Evolutionary conservation across 2,113 vertebrate genomes (phyloP).

Genomic region (Brachyistius frenatus): DNA sequence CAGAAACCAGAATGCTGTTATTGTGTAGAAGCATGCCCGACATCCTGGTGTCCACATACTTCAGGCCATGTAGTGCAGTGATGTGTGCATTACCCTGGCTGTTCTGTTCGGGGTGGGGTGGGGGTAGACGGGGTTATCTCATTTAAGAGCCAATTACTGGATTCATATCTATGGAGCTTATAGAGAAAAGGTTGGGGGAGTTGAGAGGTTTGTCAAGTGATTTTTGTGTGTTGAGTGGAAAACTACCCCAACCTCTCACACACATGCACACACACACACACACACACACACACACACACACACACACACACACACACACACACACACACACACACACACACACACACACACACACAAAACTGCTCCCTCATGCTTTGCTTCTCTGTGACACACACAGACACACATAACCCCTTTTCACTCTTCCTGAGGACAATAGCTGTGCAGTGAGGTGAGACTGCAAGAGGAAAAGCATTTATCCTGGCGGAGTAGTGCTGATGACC

Average conservation of each 20-base stretch:
- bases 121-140: neutral
- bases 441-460: constrained; percentile 73
- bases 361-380: constrained; percentile 2
- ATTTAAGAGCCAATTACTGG: constrained; percentile 38
- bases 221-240: constrained; percentile 44
- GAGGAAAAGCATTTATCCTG: constrained; percentile 79
- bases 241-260: neutral
- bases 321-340: constrained; percentile 47
- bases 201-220: constrained; percentile 38
- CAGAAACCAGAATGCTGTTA: neutral
- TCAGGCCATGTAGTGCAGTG: neutral
- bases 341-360: constrained; percentile 29
- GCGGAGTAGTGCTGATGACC: constrained; percentile 72
- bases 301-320: constrained; percentile 27
- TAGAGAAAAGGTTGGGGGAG: neutral
- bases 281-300: constrained; percentile 12
- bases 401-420: constrained; percentile 42
- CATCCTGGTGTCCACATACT: constrained; percentile 9
- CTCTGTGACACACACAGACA: constrained; percentile 51
- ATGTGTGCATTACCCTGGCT: constrained; percentile 3
- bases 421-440: constrained; percentile 73
- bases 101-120: neutral
- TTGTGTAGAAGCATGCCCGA: neutral
- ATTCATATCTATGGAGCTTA: neutral
- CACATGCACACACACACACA: neutral